phyloP scores from a whole-genome alignment of 2,888 invertebrate species.

The Nomada hirtipes region DNA sequence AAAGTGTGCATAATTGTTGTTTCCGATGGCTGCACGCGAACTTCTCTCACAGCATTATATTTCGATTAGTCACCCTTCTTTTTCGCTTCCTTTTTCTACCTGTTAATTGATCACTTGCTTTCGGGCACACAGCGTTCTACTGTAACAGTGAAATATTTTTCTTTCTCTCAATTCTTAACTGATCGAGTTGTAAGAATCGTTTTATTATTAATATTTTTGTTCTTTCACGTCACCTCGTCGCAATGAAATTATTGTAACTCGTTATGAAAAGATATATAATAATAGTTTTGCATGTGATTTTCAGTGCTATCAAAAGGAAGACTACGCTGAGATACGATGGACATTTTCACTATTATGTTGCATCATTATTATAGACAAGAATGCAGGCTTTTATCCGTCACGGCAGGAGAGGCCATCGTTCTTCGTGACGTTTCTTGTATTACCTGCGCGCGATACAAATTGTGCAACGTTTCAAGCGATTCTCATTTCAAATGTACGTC shows the following conservation, averaged over 20 bases:
- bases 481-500: background rate
- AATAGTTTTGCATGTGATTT: no score
- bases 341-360: background rate
- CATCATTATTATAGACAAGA: conserved; percentile 16
- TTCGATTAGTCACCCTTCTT: conserved; percentile 37
- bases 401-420: background rate
- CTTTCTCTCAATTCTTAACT: no score
- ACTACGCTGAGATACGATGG: background rate
- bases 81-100: background rate
- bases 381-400: conserved; percentile 16
- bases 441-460: conserved; percentile 12
- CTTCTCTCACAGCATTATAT: conserved; percentile 31
- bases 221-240: no score
- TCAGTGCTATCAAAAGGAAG: background rate
- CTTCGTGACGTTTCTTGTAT: conserved; percentile 23
- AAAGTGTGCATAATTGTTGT: conserved; percentile 40
- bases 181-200: no score
- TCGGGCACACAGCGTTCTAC: background rate
- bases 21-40: conserved; percentile 24
- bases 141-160: no score
- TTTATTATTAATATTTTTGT: no score
- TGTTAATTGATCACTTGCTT: conserved; percentile 3
- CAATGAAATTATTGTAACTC: no score
- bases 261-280: no score
- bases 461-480: conserved; percentile 1